Base-by-base conservation (phyloP, 2,888 invertebrate species). In the Drosophila tripunctata region DNA sequence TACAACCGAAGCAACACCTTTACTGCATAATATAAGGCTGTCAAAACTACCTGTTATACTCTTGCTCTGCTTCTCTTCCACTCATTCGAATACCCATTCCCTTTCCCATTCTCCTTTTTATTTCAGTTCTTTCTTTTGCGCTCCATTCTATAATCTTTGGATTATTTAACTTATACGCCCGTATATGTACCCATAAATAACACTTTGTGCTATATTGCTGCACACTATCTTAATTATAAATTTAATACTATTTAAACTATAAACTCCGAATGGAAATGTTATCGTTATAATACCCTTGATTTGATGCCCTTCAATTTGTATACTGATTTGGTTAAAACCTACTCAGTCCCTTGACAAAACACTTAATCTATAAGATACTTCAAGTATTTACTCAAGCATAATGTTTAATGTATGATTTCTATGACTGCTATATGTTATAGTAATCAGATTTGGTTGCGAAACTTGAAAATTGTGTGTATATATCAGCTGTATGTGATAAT, bases 1-100 rank as follows among this genome's bases (percentile, higher is more conserved):
- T 7, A 41, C 15, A 52, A 31, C 14, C 12, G 4, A 10, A 19
- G 51, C 6, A 36, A 47, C 57, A 62, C 21, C 22, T 38, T 31
- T 35, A 36, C 15, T n/a, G n/a, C n/a, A n/a, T n/a, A n/a, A n/a
- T n/a, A 47, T 30, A 36, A 50, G 14, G 30, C 31, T 19, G 30
- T 38, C 31, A 27, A 21, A 56, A 65, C 78, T 81, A 81, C 80
- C 84, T 81, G 80, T 84, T 81, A 75, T 78, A 80, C 81, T 12
- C 33, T 33, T 50, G 12, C 8, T 1, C 38, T 36, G 3, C 1
- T 15, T 5, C 19, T 40, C n/a, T 2, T 21, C 10, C n/a, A 7
- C 8, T 7, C 10, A 7, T 27, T 10, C 21, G 2, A 3, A 8
- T 31, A 5, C 21, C 21, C 5, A 1, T 48, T 35, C 35, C 3